Percentiles rank a stretch among this genome's conserved stretches.
Evolutionary conservation across 2,888 invertebrate genomes (phyloP).

Genomic region (Amphipyra tragopoginis): DNA sequence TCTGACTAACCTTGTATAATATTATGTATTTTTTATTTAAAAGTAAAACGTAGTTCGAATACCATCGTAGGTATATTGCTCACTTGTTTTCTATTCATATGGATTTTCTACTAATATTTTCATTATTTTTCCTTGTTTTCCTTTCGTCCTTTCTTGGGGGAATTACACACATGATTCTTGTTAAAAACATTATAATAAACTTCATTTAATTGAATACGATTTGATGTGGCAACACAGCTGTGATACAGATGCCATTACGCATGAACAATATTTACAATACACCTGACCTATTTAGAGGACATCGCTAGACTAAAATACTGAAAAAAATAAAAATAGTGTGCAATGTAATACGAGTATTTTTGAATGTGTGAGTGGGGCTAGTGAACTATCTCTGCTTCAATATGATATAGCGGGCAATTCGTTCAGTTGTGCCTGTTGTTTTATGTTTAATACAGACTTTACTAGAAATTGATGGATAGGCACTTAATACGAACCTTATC

Average conservation of each 20-base stretch:
- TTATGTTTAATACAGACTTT: conserved; percentile 36
- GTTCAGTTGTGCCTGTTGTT: conserved; percentile 56
- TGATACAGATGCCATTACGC: not conserved
- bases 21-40: no score
- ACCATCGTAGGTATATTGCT: not conserved
- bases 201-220: conserved; percentile 8
- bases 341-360: not conserved
- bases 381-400: conserved; percentile 43
- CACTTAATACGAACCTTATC: no score
- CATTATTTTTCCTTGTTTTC: not conserved
- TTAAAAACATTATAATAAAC: not conserved
- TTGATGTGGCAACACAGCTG: conserved; percentile 21
- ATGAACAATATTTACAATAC: not conserved
- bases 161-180: conserved; percentile 2
- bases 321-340: not conserved
- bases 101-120: not conserved
- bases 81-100: not conserved
- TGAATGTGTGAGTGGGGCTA: conserved; percentile 52
- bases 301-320: not conserved
- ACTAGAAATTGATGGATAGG: conserved; percentile 42
- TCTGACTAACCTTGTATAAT: no score
- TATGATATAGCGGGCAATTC: conserved; percentile 47
- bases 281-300: conserved; percentile 10
- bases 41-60: no score
- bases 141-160: not conserved